phyloP scores from a whole-genome alignment of 1,140 invertebrate genomes.

The Cotesia typhae region DNA sequence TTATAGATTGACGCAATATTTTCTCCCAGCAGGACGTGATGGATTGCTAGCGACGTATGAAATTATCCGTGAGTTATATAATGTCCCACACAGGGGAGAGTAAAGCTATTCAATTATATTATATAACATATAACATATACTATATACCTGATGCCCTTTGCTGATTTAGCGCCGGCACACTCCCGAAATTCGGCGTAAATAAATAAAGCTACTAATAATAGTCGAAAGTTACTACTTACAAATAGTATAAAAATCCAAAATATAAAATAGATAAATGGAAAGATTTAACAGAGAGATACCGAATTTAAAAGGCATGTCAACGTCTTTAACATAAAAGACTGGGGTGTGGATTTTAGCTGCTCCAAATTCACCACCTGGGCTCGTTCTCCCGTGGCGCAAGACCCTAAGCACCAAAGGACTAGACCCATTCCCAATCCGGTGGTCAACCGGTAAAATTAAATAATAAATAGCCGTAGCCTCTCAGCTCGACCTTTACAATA shows the following conservation, averaged over 20 bases:
- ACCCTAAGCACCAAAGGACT: neutral
- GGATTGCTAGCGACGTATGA: slow-evolving; percentile 13
- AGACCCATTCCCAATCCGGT: slow-evolving; percentile 11
- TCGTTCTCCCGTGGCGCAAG: slow-evolving; percentile 3
- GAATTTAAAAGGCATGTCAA: too few species aligned
- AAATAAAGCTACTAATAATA: too few species aligned
- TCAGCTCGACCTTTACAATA: too few species aligned
- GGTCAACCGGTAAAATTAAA: slow-evolving; percentile 12
- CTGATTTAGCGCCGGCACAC: too few species aligned
- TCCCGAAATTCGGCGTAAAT: too few species aligned
- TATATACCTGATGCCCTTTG: too few species aligned
- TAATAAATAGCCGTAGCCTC: neutral
- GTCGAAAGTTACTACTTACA: slow-evolving; percentile 17
- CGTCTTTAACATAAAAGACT: neutral
- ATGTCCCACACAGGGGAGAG: too few species aligned
- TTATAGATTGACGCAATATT: slow-evolving; percentile 28
- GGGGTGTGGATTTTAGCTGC: neutral
- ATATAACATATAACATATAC: too few species aligned
- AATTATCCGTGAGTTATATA: slow-evolving; percentile 16
- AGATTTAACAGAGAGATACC: too few species aligned
- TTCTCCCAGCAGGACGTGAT: slow-evolving; percentile 12
- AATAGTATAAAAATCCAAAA: neutral
- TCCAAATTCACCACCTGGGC: slow-evolving; percentile 31
- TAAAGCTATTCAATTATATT: too few species aligned
- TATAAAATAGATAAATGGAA: too few species aligned